phyloP scores from a whole-genome alignment of 2,888 invertebrate species.

The Poecilobothrus nobilitatus region DNA sequence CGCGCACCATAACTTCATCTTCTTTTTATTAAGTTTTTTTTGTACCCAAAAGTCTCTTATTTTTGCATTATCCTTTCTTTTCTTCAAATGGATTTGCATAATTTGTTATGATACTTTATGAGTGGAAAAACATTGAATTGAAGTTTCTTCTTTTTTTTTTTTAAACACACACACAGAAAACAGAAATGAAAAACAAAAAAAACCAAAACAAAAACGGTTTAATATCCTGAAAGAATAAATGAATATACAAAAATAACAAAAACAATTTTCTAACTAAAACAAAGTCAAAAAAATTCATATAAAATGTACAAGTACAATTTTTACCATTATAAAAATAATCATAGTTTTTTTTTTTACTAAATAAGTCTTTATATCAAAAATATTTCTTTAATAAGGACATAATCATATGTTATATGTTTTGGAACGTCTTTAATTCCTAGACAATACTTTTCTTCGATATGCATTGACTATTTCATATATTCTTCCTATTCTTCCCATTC shows the following conservation, averaged over 20 bases:
- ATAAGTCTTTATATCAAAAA: too few species aligned
- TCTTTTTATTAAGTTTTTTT: neutral
- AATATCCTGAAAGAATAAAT: neutral
- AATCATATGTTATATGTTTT: too few species aligned
- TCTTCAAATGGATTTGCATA: slow-evolving; percentile 1
- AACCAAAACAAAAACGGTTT: too few species aligned
- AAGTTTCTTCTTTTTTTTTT: neutral
- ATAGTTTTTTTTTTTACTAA: too few species aligned
- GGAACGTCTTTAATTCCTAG: too few species aligned
- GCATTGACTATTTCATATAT: too few species aligned
- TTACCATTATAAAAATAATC: too few species aligned
- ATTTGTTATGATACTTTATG: slow-evolving; percentile 6
- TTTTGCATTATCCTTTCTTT: neutral
- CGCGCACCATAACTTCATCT: too few species aligned
- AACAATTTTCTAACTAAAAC: neutral
- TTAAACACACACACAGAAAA: neutral
- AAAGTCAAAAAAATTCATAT: neutral
- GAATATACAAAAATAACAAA: neutral
- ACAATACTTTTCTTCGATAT: too few species aligned
- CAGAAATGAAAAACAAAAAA: neutral
- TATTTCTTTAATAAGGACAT: too few species aligned
- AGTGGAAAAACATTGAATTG: slow-evolving; percentile 3
- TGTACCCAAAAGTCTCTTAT: neutral
- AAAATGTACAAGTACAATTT: too few species aligned
- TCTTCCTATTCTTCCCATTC: too few species aligned